Evolutionary conservation across 2,797 vertebrate species (phyloP).

Genomic region (Arnoldichthys spilopterus): DNA sequence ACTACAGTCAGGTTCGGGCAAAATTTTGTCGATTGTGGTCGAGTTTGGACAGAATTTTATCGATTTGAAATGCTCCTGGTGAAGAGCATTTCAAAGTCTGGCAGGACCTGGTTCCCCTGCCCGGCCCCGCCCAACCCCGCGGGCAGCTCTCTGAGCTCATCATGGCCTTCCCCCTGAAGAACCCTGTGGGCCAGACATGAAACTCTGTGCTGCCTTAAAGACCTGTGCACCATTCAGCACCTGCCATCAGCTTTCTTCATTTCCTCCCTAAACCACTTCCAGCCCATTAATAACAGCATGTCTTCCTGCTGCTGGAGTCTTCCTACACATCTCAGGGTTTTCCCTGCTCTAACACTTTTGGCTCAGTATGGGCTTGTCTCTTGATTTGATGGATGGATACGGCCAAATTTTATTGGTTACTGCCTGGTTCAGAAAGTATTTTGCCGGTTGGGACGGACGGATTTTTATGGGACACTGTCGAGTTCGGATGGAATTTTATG

Average conservation of each 20-base stretch:
- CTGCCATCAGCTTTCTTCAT: not conserved
- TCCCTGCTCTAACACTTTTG: not conserved
- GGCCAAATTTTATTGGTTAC: too few species aligned
- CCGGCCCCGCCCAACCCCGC: not conserved
- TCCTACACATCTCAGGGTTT: not conserved
- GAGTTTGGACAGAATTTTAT: too few species aligned
- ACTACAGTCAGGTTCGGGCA: too few species aligned
- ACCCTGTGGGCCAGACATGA: not conserved
- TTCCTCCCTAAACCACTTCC: not conserved
- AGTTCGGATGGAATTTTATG: too few species aligned
- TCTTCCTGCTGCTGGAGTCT: not conserved
- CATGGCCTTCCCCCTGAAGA: not conserved
- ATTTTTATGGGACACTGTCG: too few species aligned
- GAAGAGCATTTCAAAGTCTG: not conserved
- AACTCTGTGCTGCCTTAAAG: not conserved
- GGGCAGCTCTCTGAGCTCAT: not conserved
- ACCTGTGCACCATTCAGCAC: not conserved
- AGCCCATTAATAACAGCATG: not conserved
- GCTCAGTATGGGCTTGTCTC: not conserved
- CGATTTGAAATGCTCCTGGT: too few species aligned
- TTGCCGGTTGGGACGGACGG: too few species aligned
- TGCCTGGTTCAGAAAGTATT: too few species aligned
- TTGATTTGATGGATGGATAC: too few species aligned
- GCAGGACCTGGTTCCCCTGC: not conserved
- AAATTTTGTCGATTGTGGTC: too few species aligned